phyloP scores from a whole-genome alignment of 2,888 invertebrate genomes.

The Tetheella fluctuosa region DNA sequence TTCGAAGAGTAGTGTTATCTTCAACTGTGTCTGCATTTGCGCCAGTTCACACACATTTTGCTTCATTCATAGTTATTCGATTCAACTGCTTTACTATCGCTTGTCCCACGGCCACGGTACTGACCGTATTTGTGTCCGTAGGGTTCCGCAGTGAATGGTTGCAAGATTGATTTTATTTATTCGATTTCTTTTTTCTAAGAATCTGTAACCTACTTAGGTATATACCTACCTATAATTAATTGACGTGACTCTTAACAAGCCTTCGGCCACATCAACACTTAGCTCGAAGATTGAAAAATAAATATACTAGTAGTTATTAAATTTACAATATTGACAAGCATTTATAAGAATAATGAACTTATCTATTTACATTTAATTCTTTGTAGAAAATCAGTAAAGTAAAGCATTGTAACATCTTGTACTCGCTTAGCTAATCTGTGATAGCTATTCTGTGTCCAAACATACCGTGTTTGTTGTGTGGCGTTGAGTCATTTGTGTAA shows the following conservation, averaged over 20 bases:
- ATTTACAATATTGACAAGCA: too few relatives aligned
- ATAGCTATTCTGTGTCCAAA: background rate
- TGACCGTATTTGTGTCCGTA: background rate
- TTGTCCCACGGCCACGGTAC: conserved; percentile 1
- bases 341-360: too few relatives aligned
- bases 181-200: background rate
- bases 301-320: too few relatives aligned
- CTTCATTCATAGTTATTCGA: conserved; percentile 1
- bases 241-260: too few relatives aligned
- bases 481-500: conserved; percentile 4
- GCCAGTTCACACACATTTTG: conserved; percentile 1
- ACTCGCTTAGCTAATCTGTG: conserved; percentile 3
- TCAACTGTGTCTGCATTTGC: background rate
- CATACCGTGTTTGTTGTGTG: background rate
- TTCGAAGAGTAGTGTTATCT: background rate
- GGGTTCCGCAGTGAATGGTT: background rate
- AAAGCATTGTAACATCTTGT: background rate
- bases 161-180: background rate
- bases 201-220: too few relatives aligned
- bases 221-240: too few relatives aligned
- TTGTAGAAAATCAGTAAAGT: background rate
- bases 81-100: background rate
- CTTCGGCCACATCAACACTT: too few relatives aligned
- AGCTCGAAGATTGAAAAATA: too few relatives aligned
- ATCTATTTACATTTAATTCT: background rate